phyloP scores from a whole-genome alignment of 2,888 invertebrate species.

The Amphipoea oculea region DNA sequence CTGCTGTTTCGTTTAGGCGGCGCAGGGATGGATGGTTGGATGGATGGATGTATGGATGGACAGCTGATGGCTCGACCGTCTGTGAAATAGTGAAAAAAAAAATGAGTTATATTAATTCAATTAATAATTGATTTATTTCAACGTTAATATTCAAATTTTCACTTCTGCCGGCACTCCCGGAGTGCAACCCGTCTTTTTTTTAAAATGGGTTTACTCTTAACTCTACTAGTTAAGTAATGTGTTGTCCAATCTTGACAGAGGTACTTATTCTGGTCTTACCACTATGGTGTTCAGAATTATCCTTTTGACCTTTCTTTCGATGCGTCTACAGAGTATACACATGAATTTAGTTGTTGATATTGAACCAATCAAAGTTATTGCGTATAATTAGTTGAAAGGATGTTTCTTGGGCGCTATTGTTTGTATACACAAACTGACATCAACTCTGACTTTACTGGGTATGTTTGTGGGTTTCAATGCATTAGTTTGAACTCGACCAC shows the following conservation, averaged over 20 bases:
- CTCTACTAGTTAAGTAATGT: background rate
- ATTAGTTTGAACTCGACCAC: background rate
- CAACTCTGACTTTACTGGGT: background rate
- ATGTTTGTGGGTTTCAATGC: slow-evolving; percentile 29
- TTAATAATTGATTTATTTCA: too few species aligned
- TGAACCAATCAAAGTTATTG: slow-evolving; percentile 47
- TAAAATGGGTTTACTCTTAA: too few species aligned
- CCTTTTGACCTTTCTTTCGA: background rate
- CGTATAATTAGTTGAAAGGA: slow-evolving; percentile 41
- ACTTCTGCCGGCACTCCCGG: too few species aligned
- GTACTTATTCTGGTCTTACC: background rate
- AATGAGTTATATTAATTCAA: too few species aligned
- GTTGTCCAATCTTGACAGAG: background rate
- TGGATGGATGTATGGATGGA: too few species aligned
- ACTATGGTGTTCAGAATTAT: background rate
- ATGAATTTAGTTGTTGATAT: slow-evolving; percentile 15
- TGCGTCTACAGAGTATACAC: background rate
- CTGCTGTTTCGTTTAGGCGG: too few species aligned
- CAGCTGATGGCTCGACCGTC: too few species aligned
- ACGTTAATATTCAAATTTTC: too few species aligned
- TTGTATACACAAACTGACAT: slow-evolving; percentile 3
- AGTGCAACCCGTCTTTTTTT: too few species aligned
- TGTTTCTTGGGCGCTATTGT: slow-evolving; percentile 23
- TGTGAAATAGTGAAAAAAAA: too few species aligned
- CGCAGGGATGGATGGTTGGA: too few species aligned